phyloP scores from a whole-genome alignment of 1,140 invertebrate genomes.

The Cydia pomonella region DNA sequence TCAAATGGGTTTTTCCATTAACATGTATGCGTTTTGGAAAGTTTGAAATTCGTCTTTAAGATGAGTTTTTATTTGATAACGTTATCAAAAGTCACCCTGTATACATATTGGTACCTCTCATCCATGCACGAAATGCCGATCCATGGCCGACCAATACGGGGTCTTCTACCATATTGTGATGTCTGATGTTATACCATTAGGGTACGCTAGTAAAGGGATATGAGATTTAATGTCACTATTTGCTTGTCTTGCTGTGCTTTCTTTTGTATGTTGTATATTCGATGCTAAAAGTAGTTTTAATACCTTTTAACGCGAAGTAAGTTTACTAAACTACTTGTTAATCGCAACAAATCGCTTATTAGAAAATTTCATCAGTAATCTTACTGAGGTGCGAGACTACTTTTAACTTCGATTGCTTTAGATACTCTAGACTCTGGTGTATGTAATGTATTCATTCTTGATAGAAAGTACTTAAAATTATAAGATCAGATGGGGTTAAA shows the following conservation, averaged over 20 bases:
- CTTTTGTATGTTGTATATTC: constrained; percentile 57
- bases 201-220: constrained; percentile 75
- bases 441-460: background rate
- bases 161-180: background rate
- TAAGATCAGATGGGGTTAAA: background rate
- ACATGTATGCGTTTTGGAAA: no score
- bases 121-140: background rate
- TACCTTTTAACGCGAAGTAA: background rate
- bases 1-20: no score
- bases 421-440: background rate
- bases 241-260: constrained; percentile 39
- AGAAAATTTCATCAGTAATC: background rate
- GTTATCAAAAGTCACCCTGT: background rate
- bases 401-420: constrained; percentile 2
- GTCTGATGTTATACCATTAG: constrained; percentile 7
- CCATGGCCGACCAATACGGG: background rate
- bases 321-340: background rate
- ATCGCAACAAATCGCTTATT: no score
- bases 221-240: constrained; percentile 52
- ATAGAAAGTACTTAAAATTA: background rate
- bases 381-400: background rate
- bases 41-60: no score
- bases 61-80: no score
- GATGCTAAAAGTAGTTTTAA: constrained; percentile 37
- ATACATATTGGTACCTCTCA: background rate